Evolutionary conservation across 2,888 invertebrate species (phyloP), one percentile per base, ranked within the genome.

Genomic region (Idaea dimidiata): DNA sequence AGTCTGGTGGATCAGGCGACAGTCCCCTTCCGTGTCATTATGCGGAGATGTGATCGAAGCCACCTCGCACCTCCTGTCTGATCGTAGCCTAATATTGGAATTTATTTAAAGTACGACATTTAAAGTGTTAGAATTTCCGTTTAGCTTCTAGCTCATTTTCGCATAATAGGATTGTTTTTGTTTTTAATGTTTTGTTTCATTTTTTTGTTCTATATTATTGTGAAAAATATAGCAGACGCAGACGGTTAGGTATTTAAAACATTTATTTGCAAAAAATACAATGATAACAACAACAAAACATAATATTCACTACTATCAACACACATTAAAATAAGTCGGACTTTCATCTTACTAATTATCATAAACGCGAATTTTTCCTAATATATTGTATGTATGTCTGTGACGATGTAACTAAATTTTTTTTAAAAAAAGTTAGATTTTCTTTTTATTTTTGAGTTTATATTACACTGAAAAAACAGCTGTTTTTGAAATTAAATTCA

Each of bases 21-120:
- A 72, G 73, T 65, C 59, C 31, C 66, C 83, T 88, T 87, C 86
- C 86, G 84, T 84, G 87, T 85, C 87, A 87, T 89, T 88, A 87
- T 80, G 77, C 77, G 72, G 70, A 69, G 71, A 75, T 73, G 71
- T 72, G 65, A 72, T 69, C 78, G 67, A 75, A 74, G 14, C 74
- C 73, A 69, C 73, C 76, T 70, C 64, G 64, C 67, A 62, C 60
- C 68, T 62, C 65, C 68, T 70, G 70, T 72, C 72, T 67, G 70
- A 68, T 72, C 70, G 63, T 56, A 58, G 62, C 67, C 67, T 63
- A 63, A 65, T 66, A 63, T 65, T 70, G 58, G 33, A 56, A 56
- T 56, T 56, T 10, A 17, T 43, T 43, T 43, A 14, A 43, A 43
- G 10, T 8, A 43, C 43, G 3, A 14, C 14, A 14, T 43, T 14